Conservation (phyloP, 2,113 vertebrate species). For the Emydocephalus ijimae region DNA sequence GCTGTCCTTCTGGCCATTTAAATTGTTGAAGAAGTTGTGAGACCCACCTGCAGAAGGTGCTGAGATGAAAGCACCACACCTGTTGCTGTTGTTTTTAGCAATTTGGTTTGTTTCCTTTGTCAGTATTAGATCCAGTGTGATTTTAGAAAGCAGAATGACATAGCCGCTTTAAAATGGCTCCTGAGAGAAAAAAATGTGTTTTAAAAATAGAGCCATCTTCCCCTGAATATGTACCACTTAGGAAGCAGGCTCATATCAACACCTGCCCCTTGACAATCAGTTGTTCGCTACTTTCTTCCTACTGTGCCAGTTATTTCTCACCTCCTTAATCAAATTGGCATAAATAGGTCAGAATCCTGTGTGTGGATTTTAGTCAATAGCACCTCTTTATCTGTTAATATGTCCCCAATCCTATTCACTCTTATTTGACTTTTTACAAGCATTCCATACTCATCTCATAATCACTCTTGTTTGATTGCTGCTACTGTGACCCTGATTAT, state of each 20-base stretch:
- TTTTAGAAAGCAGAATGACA: constrained; percentile 23
- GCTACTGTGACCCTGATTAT: constrained; percentile 45
- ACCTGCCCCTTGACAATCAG: constrained; percentile 39
- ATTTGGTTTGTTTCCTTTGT: constrained; percentile 15
- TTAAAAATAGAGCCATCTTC: constrained; percentile 26
- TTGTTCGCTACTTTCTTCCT: constrained; percentile 40
- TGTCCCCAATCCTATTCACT: constrained; percentile 43
- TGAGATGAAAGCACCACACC: constrained; percentile 11
- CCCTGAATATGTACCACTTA: background rate
- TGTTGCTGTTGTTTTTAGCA: constrained; percentile 5
- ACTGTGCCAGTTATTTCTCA: constrained; percentile 31
- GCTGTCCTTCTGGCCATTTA: background rate
- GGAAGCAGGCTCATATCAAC: background rate
- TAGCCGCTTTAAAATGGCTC: constrained; percentile 23
- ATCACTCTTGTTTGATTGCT: constrained; percentile 62
- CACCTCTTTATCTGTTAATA: constrained; percentile 56
- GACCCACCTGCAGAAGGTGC: constrained; percentile 17
- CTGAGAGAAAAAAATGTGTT: constrained; percentile 4
- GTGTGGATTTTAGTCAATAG: constrained; percentile 41
- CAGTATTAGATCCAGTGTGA: constrained; percentile 1
- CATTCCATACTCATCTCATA: constrained; percentile 35
- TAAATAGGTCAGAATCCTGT: constrained; percentile 44
- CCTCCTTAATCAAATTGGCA: constrained; percentile 59
- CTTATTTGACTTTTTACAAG: constrained; percentile 44
- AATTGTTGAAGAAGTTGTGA: background rate